Evolutionary conservation across 2,888 invertebrate genomes (phyloP), one percentile per base, ranked within the genome.

Genomic region (Limnephilus lunatus): DNA sequence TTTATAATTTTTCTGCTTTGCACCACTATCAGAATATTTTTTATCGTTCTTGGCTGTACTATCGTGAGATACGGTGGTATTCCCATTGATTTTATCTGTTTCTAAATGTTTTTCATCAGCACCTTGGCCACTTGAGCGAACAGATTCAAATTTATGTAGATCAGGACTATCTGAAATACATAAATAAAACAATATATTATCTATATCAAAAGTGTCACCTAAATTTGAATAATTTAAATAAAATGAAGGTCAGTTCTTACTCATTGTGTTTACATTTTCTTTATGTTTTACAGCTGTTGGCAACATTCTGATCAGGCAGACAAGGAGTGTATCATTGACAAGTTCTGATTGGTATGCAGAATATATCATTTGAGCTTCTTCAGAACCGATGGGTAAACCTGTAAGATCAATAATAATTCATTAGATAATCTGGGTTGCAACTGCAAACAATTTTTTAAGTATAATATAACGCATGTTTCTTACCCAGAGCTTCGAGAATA

Each of bases 401-500:
- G 30, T 39, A 93, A 89, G n/a, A n/a, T 68, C 7, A 68, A 68
- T 68, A 68, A 68, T n/a, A 68, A 68, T 68, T 68, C 19, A n/a
- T 68, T 68, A 68, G 0, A n/a, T 25, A n/a, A n/a, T 68, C 68
- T 68, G n/a, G 68, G 25, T 68, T 25, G 1, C 2, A 68, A 68
- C 9, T 68, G 19, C 25, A 68, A 68, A 68, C 19, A 68, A 25
- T n/a, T 68, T 68, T n/a, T n/a, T n/a, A n/a, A 1, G 19, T 25
- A 68, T 9, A n/a, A 25, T 25, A 0, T 68, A 68, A 68, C 5
- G 7, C 4, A 68, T 48, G 30, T 88, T 82, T 91, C 90, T 83
- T 92, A 80, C 95, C 95, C 12, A 95, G 83, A 12, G 94, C 94
- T 93, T 95, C 94, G 32, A 97, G 94, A 92, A 97, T 95, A 92